Evolutionary conservation across 2,797 vertebrate species (phyloP), one percentile per base, ranked within the genome.

Genomic region (Neoniphon sammara): DNA sequence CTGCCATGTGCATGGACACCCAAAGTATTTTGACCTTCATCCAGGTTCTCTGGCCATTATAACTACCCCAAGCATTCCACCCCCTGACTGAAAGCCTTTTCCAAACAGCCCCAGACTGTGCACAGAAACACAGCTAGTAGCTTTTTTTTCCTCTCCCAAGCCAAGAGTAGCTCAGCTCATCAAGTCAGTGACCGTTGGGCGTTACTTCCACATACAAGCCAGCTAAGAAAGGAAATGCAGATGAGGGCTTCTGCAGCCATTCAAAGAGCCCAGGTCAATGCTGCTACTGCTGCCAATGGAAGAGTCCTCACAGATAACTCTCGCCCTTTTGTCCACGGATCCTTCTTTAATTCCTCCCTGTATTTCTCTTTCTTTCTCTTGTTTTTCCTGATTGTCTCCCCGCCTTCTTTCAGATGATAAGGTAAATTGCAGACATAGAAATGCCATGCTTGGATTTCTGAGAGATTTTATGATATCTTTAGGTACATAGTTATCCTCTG

Each of bases 161-260:
- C 83, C 68, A 83, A 71, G 76, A 82, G 42, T 15, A 70, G 69
- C 73, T 65, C 82, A 85, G 89, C 93, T 93, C 87, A 84, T 89
- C 86, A 80, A 94, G 94, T 94, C 95, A 92, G 90, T 85, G 89
- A 90, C 92, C 83, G 83, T 91, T 94, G 94, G 95, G 93, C 91
- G 89, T 96, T 91, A 95, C 95, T 96, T 96, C 95, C 95, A 95
- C 93, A 94, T 93, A 94, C 94, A 95, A 94, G 94, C 89, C 75
- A 81, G 88, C 88, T 91, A 93, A 91, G 94, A 96, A 96, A 93
- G 94, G 94, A 96, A 96, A 96, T 96, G 96, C 93, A 96, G 95
- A 96, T 96, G 89, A 96, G 92, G 91, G 88, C 90, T 92, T 93
- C 89, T 87, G 91, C 94, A 77, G 82, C 77, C 94, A 90, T 93